phyloP scores from a whole-genome alignment of 1,140 invertebrate species.

The Reticulitermes speratus region DNA sequence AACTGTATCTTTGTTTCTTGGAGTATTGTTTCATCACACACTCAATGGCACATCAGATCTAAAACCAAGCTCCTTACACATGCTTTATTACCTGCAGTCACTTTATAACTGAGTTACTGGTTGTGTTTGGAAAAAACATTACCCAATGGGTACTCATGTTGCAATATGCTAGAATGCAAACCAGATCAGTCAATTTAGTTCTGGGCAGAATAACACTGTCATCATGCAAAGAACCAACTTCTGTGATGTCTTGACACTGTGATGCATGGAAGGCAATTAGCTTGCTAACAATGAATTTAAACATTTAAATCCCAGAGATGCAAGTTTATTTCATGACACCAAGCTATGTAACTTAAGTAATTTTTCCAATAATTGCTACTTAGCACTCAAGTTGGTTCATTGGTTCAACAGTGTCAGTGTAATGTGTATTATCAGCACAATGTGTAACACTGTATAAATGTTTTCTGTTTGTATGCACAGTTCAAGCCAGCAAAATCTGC shows the following conservation, averaged over 20 bases:
- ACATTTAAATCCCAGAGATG: neutral
- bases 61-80: too few species aligned
- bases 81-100: too few species aligned
- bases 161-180: constrained; percentile 36
- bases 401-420: neutral
- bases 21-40: too few species aligned
- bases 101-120: constrained; percentile 12
- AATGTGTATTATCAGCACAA: neutral
- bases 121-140: constrained; percentile 17
- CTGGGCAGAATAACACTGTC: constrained; percentile 20
- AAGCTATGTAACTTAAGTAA: neutral
- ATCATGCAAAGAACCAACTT: constrained; percentile 30
- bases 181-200: constrained; percentile 34
- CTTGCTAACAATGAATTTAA: neutral
- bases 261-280: neutral
- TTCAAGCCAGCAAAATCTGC: constrained; percentile 35
- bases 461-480: constrained; percentile 31
- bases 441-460: constrained; percentile 21
- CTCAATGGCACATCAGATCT: too few species aligned
- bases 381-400: constrained; percentile 7
- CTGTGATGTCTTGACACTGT: neutral
- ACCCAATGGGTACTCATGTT: constrained; percentile 30
- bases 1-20: too few species aligned
- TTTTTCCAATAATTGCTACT: neutral
- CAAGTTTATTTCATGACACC: neutral